Conservation (phyloP, 1,140 invertebrate species). For the Leptopilina boulardi region DNA sequence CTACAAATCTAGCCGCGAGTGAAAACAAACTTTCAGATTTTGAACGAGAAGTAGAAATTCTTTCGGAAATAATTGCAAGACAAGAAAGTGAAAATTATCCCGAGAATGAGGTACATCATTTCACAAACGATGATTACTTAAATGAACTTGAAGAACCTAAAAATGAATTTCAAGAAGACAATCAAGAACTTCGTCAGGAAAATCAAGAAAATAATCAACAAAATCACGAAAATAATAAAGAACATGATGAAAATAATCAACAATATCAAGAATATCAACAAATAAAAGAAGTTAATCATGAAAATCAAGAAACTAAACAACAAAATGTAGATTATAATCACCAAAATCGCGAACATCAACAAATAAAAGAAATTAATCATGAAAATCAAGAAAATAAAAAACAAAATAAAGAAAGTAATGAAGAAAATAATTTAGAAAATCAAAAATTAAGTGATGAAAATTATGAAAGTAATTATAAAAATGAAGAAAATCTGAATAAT, state of each 20-base stretch:
- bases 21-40: neutral
- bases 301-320: neutral
- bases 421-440: neutral
- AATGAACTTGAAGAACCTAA: neutral
- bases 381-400: neutral
- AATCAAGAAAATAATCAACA: neutral
- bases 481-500: neutral
- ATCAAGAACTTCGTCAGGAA: neutral
- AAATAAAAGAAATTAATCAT: neutral
- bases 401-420: neutral
- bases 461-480: neutral
- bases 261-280: neutral
- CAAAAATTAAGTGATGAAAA: neutral
- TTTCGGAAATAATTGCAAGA: neutral
- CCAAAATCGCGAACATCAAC: neutral
- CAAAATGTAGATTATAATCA: neutral
- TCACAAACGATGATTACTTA: neutral
- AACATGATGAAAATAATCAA: too few species aligned
- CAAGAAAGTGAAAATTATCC: neutral
- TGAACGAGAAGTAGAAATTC: constrained; percentile 1
- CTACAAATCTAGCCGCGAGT: neutral
- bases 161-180: neutral
- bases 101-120: neutral
- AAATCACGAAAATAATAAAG: neutral
- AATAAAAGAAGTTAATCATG: neutral